phyloP scores from a whole-genome alignment of 1,140 invertebrate species.

The Plectus sambesii region DNA sequence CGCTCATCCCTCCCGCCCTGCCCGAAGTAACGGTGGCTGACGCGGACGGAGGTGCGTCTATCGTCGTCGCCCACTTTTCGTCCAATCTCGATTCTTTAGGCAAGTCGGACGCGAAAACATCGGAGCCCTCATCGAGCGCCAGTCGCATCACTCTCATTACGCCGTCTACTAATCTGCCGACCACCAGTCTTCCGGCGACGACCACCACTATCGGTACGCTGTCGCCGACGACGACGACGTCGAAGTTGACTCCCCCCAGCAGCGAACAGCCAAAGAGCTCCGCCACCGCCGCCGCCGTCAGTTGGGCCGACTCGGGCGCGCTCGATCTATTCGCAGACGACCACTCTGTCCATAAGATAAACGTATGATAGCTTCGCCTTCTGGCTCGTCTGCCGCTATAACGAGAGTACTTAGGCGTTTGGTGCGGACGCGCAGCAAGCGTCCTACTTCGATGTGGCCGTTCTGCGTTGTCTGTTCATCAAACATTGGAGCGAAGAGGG shows the following conservation, averaged over 20 bases:
- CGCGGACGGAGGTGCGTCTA: no score
- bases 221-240: no score
- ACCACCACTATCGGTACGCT: no score
- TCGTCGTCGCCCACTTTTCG: no score
- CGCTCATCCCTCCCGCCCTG: no score
- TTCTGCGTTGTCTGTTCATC: slow-evolving; percentile 86
- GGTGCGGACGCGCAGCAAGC: slow-evolving; percentile 64
- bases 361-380: slow-evolving; percentile 7
- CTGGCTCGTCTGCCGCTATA: slow-evolving; percentile 22
- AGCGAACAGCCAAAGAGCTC: slow-evolving; percentile 25
- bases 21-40: no score
- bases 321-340: neutral
- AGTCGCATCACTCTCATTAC: slow-evolving; percentile 59
- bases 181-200: no score
- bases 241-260: no score
- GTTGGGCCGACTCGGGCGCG: slow-evolving; percentile 24
- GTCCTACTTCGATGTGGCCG: slow-evolving; percentile 87
- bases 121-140: slow-evolving; percentile 67
- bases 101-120: no score
- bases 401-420: slow-evolving; percentile 10
- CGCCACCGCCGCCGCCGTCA: slow-evolving; percentile 36
- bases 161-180: slow-evolving; percentile 54
- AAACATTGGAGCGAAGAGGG: slow-evolving; percentile 95
- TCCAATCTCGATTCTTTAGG: no score
- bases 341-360: slow-evolving; percentile 9